These are phyloP conservation scores for Oreochromis tanganicae DNA, from an alignment of 2,113 vertebrate species.

Conservation along the genomic window DNA sequence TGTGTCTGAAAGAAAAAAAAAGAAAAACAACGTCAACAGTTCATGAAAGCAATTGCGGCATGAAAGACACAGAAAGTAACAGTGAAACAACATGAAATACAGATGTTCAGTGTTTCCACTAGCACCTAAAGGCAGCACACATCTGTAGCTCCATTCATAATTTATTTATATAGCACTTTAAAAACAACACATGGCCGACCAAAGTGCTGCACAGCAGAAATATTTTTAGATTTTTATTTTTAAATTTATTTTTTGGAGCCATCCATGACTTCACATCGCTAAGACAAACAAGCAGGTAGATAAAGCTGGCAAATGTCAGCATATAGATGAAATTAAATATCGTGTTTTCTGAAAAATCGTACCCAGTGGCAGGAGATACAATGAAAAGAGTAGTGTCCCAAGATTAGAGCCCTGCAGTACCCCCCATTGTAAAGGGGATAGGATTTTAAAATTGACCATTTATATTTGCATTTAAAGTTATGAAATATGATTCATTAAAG, in stretches of 20 bases:
- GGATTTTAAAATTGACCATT: too few relatives aligned
- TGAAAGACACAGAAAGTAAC: background rate
- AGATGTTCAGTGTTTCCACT: background rate
- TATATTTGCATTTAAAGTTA: too few relatives aligned
- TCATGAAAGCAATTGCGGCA: background rate
- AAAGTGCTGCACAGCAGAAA: background rate
- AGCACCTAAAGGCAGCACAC: background rate
- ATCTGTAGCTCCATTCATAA: background rate
- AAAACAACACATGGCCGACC: background rate
- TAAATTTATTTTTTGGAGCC: background rate
- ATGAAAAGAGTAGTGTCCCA: background rate
- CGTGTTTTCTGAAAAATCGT: background rate
- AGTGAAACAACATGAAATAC: background rate
- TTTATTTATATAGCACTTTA: background rate
- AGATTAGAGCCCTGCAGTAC: background rate
- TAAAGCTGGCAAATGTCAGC: rapidly evolving
- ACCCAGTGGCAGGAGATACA: background rate
- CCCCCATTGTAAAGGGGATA: background rate
- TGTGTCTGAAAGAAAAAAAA: background rate
- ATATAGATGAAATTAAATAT: background rate
- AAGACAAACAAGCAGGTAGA: background rate
- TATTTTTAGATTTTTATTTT: background rate
- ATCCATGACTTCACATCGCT: background rate
- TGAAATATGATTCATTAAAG: too few relatives aligned
- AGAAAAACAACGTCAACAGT: rapidly evolving